phyloP scores from a whole-genome alignment of 2,113 vertebrate genomes.

The Gallinago paraguaiae region DNA sequence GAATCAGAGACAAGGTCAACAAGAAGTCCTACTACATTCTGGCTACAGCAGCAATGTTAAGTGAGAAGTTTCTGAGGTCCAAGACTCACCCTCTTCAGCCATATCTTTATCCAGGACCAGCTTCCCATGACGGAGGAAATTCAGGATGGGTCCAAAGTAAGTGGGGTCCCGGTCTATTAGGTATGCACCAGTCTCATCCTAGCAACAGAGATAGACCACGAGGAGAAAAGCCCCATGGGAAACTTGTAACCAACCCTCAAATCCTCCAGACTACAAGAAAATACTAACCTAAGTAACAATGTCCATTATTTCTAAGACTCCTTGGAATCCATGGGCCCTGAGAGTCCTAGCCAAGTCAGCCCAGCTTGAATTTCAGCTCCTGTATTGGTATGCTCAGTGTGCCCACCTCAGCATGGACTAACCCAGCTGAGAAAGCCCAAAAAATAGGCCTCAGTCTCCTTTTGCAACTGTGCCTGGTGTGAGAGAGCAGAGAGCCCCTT shows the following conservation, averaged over 20 bases:
- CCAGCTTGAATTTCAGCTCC: background rate
- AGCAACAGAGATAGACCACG: background rate
- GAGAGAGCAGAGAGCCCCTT: background rate
- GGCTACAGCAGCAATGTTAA: background rate
- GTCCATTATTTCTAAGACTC: background rate
- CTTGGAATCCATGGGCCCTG: background rate
- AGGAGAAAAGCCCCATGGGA: background rate
- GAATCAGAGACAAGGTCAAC: background rate
- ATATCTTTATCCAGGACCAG: slow-evolving; percentile 97
- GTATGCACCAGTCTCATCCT: slow-evolving; percentile 98
- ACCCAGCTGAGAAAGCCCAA: background rate
- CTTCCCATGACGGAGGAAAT: slow-evolving; percentile 96
- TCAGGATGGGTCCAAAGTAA: slow-evolving; percentile 97
- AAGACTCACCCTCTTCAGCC: slow-evolving; percentile 91
- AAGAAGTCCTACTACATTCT: background rate
- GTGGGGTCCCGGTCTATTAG: slow-evolving; percentile 97
- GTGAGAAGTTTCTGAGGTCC: background rate
- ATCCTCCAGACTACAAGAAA: background rate
- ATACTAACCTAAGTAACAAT: background rate
- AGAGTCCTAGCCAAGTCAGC: background rate
- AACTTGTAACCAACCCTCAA: background rate
- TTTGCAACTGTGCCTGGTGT: background rate
- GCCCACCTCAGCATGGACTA: background rate
- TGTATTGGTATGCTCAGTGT: background rate
- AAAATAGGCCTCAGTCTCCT: background rate